Base-by-base conservation (phyloP, 2,113 vertebrate species). In the Sitta europaea region DNA sequence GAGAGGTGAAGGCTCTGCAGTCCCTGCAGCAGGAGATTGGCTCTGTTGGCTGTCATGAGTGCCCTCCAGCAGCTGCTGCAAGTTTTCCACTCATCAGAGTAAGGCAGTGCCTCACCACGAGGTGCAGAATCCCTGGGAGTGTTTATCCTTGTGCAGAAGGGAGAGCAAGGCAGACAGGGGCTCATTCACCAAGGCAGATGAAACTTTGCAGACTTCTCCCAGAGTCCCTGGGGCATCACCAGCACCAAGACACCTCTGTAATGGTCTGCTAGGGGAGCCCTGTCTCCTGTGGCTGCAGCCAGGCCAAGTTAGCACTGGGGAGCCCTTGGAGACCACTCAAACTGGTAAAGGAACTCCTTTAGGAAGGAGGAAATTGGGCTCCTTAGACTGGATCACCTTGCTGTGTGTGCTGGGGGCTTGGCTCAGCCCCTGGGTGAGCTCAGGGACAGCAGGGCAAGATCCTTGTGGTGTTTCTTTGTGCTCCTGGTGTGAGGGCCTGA, bases 331-430 rank as follows among this genome's bases (percentile, higher is more conserved):
- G 65, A 66, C 27, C 33, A 2, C 15, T 54, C 48, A 15, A 6
- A 35, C 0, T 40, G 50, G 17, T 20, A 11, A 66, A 43, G 59
- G 70, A 57, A 31, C 18, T 12, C 40, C 51, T 54, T 11, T 11
- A 27, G 59, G 55, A 9, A 7, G 68, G 54, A 51, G 16, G n/a
- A 65, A 74, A 33, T 35, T 18, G 31, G 31, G 55, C 42, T 51
- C 36, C 66, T 31, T 19, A 31, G 61, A 16, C 27, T n/a, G 51
- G 40, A 9, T 61, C 6, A 0, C 40, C n/a, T 77, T 1, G 0
- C 20, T 47, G 17, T 18, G 43, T 50, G 43, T 68, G 65, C 54
- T 1, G 0, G 36, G 86, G 53, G 28, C 50, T 77, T 12, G 29
- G 51, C 57, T 86, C 51, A 29, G 42, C 33, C 15, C 36, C 28